phyloP scores from a whole-genome alignment of 2,888 invertebrate species.

The Drosophila mulleri region DNA sequence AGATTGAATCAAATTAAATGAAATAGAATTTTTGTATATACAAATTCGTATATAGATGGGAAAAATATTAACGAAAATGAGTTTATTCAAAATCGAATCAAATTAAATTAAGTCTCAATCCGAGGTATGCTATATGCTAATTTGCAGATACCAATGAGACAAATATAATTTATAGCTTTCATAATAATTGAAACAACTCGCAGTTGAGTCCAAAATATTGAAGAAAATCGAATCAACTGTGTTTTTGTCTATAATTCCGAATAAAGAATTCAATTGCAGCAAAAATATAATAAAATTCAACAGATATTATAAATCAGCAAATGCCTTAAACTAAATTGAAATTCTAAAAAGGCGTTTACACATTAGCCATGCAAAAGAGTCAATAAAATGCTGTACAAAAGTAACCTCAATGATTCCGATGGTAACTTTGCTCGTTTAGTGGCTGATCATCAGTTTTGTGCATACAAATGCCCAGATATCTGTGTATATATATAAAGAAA shows the following conservation, averaged over 20 bases:
- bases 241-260: too few species aligned
- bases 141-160: too few species aligned
- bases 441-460: conserved; percentile 53
- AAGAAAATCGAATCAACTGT: too few species aligned
- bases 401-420: conserved; percentile 47
- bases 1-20: not conserved
- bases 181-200: too few species aligned
- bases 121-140: too few species aligned
- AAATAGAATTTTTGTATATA: too few species aligned
- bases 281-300: not conserved
- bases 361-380: conserved; percentile 41
- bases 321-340: conserved; percentile 23
- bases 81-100: not conserved
- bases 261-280: too few species aligned
- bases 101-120: not conserved
- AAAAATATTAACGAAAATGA: not conserved
- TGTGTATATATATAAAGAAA: not conserved
- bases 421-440: conserved; percentile 34
- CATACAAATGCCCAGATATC: conserved; percentile 52
- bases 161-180: too few species aligned
- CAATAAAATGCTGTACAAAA: conserved; percentile 22
- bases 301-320: not conserved
- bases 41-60: not conserved
- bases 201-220: too few species aligned
- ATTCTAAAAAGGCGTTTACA: conserved; percentile 25